Evolutionary conservation across 2,888 invertebrate genomes (phyloP), one percentile per base, ranked within the genome.

Genomic region (Anagyrus pseudococci): DNA sequence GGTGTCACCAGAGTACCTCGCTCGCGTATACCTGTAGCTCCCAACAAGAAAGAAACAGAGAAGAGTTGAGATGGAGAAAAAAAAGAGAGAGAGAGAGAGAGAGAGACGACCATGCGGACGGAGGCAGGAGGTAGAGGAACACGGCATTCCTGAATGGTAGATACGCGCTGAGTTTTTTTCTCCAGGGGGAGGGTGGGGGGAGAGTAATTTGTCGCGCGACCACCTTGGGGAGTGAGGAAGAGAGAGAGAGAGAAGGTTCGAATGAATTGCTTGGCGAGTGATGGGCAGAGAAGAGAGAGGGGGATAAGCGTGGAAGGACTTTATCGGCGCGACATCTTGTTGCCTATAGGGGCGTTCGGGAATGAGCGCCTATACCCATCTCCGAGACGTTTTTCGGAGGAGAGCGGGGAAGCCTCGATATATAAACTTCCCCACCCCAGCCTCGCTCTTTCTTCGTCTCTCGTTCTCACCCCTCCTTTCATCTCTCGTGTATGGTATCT

Each of bases 271-370:
- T 75, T 75, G 73, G 72, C 72, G 74, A 53, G 60, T 44, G 58
- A 52, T 60, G 67, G 58, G 67, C 55, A 61, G 47, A 66, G 66
- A 64, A n/a, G n/a, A 64, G 61, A 55, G 43, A 60, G 33, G 20
- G 54, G n/a, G 43, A 26, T 49, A 41, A 58, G 58, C 57, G 64
- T 67, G 70, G 68, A 69, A 72, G 71, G 71, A 69, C 73, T 77
- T 80, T 80, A 80, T 80, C 80, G 79, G 79, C 75, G 78, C 79
- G 80, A 80, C 79, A 80, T 80, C 80, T 80, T 80, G 80, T 80
- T 79, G 79, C 78, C n/a, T n/a, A n/a, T n/a, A n/a, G 78, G 79
- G 74, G 73, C 75, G 76, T 74, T 74, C 74, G 74, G 72, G 72
- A n/a, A n/a, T n/a, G n/a, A n/a, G n/a, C 29, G 29, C 10, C 6